Evolutionary conservation across 2,113 vertebrate genomes (phyloP), one percentile per base, ranked within the genome.

Genomic region (Megaptera novaeangliae): DNA sequence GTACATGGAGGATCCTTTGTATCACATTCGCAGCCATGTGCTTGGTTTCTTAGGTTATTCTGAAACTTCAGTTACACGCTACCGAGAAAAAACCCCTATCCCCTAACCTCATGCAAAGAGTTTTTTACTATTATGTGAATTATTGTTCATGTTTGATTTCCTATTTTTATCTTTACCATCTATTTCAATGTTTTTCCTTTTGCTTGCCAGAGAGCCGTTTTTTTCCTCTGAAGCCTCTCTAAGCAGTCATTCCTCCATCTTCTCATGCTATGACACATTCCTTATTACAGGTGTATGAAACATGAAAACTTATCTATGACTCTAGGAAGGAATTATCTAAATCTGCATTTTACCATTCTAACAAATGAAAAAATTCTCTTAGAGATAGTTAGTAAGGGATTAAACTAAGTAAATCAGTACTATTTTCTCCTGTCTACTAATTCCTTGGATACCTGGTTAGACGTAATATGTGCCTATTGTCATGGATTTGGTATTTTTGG

Each of bases 381-480:
- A 64, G 11, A 82, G 63, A 71, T 1, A 91, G 4, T n/a, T 88
- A 34, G 44, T 77, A 61, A 89, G 89, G 27, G 10, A 77, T 81
- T 89, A 95, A 85, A 66, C 39, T 44, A 85, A 31, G 18, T 83
- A 92, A 77, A 46, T 83, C 25, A 77, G 46, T 86, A 61, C n/a
- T 69, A 61, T 85, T 96, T 83, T 85, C 25, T 95, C 44, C 17
- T 78, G 8, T 74, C 46, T 93, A 63, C 61, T 84, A 83, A 86
- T 74, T 94, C 18, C n/a, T 61, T 87, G 52, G 52, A 39, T 98
- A 92, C 75, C 55, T 95, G 61, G 36, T 52, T 96, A 81, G n/a
- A 91, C 0, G 3, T 92, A 61, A 31, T 91, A 25, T 66, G 31
- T 71, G 72, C 61, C 61, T 86, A 10, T 93, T 89, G 34, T 88